Percentiles rank a stretch among this genome's conserved stretches.
These are phyloP conservation scores for Coleophora deauratella DNA, from an alignment of 2,888 invertebrate species.

Conservation along the genomic window DNA sequence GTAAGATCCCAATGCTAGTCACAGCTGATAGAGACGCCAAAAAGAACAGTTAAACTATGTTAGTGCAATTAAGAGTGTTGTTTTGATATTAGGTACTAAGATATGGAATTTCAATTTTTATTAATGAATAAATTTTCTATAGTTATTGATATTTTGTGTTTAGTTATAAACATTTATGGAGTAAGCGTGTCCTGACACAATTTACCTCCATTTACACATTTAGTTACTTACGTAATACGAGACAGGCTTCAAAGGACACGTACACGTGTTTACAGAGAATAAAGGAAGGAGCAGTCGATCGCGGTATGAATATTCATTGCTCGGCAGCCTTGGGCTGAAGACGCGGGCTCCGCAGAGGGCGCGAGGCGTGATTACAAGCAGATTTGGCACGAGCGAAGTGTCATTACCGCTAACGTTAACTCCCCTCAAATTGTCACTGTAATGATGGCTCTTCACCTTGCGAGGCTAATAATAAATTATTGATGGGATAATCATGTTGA, in stretches of 20 bases:
- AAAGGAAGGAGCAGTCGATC: conserved; percentile 53
- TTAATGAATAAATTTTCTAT: no score
- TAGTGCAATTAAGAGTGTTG: no score
- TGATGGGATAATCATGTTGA: conserved; percentile 6
- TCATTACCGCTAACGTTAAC: conserved; percentile 18
- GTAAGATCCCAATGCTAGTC: conserved; percentile 36
- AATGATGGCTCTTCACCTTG: conserved; percentile 11
- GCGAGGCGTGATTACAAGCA: conserved; percentile 25
- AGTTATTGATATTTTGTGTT: no score
- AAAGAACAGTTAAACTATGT: neutral
- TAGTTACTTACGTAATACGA: conserved; percentile 47
- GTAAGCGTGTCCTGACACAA: no score
- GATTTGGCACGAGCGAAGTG: conserved; percentile 20
- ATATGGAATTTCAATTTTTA: no score
- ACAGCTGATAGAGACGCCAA: neutral
- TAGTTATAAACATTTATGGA: no score
- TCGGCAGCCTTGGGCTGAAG: conserved; percentile 15
- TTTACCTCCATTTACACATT: no score
- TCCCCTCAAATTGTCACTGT: conserved; percentile 20
- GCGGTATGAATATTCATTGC: conserved; percentile 58
- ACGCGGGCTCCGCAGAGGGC: conserved; percentile 8
- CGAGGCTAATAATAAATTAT: conserved; percentile 9
- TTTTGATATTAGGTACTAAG: no score
- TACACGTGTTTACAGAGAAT: conserved; percentile 58
- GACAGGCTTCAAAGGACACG: conserved; percentile 49